Base-by-base conservation (phyloP, 2,113 vertebrate species). In the Chlamydotis undulata region DNA sequence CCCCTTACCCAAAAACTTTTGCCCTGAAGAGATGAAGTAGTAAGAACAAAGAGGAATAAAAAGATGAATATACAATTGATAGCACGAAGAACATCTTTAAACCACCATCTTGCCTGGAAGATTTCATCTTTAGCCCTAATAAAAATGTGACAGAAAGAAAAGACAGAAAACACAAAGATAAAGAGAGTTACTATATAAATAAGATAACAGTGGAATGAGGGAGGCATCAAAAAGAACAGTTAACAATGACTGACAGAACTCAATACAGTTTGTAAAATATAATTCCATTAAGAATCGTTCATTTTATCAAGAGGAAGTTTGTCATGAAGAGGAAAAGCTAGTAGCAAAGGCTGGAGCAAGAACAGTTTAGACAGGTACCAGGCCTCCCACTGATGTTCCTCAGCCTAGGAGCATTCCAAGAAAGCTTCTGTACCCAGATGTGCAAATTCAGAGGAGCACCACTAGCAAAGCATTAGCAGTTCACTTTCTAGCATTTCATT, bases 1-100 rank as follows among this genome's bases (percentile, higher is more conserved):
- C 91, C 93, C 96, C 96, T 97, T 97, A 97, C 97, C 97, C 91
- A 94, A 90, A 94, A 94, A 56, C 56, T 96, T 95, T 83, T 96
- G 96, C 79, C 93, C 94, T 37, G 94, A 97, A 93, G 91, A 94
- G 85, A 90, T 92, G 77, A 82, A 93, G 94, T 55, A 96, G 84
- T 83, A 97, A 97, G 94, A 96, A 83, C 68, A 96, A 94, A 95
- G 87, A 96, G 49, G 87, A 95, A 93, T 84, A 28, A 90, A 87
- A 95, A 87, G 60, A 83, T 91, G 91, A 96, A 87, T 89, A 97
- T 89, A 92, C 85, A 96, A 96, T 47, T 93, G 90, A 95, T 39
- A 97, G 94, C 71, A 89, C 4, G 84, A 95, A 94, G 92, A 93
- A 56, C 76, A 95, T 93, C 87, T 97, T 95, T 96, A 96, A 94